A percentile compares a stretch with the other conserved stretches of the same genome.
Conservation (phyloP, 2,888 invertebrate genomes). For the Ophonus ardosiacus region DNA sequence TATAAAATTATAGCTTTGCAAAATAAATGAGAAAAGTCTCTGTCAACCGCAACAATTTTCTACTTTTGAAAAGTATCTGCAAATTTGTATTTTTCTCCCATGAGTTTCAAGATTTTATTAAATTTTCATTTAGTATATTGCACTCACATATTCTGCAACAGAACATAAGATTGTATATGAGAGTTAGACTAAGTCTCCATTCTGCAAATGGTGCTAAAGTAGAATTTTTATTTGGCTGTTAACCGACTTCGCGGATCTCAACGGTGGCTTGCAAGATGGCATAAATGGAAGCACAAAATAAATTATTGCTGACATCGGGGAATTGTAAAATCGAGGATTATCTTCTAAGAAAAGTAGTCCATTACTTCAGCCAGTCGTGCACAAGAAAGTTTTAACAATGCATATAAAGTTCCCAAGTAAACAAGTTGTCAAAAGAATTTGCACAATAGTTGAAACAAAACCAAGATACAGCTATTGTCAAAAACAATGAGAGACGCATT, state of each 20-base stretch:
- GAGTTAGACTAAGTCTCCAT: background rate
- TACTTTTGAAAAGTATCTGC: no score
- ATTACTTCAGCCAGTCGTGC: background rate
- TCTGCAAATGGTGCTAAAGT: background rate
- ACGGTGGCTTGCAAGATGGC: background rate
- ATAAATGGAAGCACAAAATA: constrained; percentile 9
- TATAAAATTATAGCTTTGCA: no score
- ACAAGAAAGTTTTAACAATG: background rate
- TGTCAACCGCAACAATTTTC: no score
- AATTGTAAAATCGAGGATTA: constrained; percentile 38
- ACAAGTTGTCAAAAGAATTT: background rate
- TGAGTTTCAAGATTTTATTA: no score
- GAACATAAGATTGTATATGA: background rate
- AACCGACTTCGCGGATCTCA: background rate
- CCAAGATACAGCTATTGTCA: background rate
- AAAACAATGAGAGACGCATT: background rate
- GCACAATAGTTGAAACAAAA: background rate
- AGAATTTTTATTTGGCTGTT: background rate
- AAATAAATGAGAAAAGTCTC: no score
- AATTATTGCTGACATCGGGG: constrained; percentile 25
- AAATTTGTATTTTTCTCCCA: no score
- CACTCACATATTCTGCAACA: no score
- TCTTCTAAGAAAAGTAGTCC: constrained; percentile 37
- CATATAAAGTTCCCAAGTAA: background rate
- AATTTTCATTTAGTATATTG: no score